phyloP scores from a whole-genome alignment of 2,113 vertebrate genomes.

The Agelaius tricolor region DNA sequence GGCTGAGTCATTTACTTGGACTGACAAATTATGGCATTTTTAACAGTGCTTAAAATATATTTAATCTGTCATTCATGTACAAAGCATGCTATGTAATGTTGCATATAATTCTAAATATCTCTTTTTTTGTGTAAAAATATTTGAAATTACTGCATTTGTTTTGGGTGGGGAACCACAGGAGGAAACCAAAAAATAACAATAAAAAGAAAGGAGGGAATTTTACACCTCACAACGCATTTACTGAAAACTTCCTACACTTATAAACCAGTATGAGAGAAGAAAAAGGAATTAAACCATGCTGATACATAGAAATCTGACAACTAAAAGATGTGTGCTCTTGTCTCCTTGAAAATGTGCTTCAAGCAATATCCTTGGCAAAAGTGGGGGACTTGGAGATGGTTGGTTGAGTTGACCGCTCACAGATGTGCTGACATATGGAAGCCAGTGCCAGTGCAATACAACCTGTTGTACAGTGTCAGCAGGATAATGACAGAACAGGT shows the following conservation, averaged over 20 bases:
- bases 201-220: not conserved
- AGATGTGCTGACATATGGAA: conserved; percentile 88
- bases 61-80: not conserved
- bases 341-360: conserved; percentile 77
- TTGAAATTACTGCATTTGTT: not conserved
- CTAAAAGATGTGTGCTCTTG: conserved; percentile 68
- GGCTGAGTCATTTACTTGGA: not conserved
- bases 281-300: conserved; percentile 26
- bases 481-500: conserved; percentile 82
- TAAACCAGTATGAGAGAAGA: not conserved
- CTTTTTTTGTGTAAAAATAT: not conserved
- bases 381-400: conserved; percentile 75
- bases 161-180: not conserved
- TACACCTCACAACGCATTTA: not conserved
- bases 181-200: not conserved
- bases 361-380: conserved; percentile 74
- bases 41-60: not conserved
- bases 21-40: not conserved
- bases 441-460: conserved; percentile 76
- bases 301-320: conserved; percentile 68
- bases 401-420: conserved; percentile 76
- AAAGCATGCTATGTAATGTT: not conserved
- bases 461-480: conserved; percentile 87
- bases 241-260: not conserved
- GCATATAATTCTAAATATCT: not conserved